Percentiles rank a stretch among this genome's conserved stretches.
Conservation (phyloP, 2,797 vertebrate genomes). For the Carcharodon carcharias region DNA sequence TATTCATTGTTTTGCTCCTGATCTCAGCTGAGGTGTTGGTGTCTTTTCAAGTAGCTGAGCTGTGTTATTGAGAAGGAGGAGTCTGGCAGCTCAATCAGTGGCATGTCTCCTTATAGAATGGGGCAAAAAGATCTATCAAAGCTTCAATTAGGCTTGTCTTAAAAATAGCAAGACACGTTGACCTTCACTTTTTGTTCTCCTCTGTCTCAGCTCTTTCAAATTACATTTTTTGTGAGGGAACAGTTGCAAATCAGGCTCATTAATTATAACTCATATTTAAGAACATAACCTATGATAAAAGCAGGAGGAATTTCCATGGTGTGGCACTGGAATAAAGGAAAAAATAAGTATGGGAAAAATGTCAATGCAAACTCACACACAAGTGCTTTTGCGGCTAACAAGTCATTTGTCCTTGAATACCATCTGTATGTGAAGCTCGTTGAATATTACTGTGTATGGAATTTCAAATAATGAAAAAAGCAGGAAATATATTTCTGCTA, state of each 20-base stretch:
- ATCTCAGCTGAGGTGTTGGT: background rate
- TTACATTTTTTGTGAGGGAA: background rate
- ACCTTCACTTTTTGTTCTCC: background rate
- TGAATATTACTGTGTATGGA: background rate
- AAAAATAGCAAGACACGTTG: background rate
- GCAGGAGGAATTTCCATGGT: background rate
- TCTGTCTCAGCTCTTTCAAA: background rate
- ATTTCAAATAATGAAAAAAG: background rate
- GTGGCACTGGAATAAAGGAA: background rate
- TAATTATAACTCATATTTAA: background rate
- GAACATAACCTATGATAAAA: background rate
- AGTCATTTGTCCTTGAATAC: background rate
- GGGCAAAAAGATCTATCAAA: background rate
- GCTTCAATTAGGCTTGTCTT: background rate
- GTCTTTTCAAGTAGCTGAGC: background rate
- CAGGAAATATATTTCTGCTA: background rate
- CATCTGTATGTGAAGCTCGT: background rate
- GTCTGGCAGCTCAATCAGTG: background rate
- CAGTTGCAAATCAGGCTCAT: background rate
- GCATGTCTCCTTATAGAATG: background rate
- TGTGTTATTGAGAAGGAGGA: background rate
- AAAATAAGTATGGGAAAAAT: background rate
- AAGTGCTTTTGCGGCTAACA: background rate
- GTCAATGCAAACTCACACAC: background rate
- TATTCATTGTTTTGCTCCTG: background rate